Conservation (phyloP, 2,888 invertebrate genomes). For the Clitarchus hookeri region DNA sequence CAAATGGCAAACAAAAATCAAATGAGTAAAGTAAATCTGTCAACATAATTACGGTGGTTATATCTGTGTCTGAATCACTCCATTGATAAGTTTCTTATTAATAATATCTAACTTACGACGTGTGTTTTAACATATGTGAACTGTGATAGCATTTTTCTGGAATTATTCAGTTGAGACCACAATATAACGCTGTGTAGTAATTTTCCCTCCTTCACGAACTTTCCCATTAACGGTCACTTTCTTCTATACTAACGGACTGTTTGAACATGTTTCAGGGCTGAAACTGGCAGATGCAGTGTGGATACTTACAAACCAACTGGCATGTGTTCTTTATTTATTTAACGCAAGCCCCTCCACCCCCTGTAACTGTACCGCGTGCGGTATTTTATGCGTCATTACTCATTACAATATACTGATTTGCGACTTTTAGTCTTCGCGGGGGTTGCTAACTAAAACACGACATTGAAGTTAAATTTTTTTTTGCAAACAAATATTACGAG, state of each 20-base stretch:
- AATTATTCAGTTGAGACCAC: conserved; percentile 9
- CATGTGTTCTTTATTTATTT: conserved; percentile 21
- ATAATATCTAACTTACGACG: background rate
- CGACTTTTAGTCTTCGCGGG: too few relatives aligned
- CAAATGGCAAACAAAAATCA: background rate
- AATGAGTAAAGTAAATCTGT: background rate
- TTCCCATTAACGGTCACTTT: background rate
- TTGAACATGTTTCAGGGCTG: conserved; percentile 19
- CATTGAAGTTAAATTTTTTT: too few relatives aligned
- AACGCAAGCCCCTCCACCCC: conserved; percentile 24
- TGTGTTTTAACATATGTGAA: background rate
- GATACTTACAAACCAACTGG: conserved; percentile 10
- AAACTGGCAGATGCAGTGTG: background rate
- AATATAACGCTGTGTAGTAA: background rate
- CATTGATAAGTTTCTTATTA: background rate
- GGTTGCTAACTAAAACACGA: too few relatives aligned
- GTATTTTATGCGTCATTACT: too few relatives aligned
- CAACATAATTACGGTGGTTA: background rate
- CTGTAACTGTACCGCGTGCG: background rate
- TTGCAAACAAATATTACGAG: too few relatives aligned
- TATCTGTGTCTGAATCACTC: background rate
- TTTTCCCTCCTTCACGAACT: background rate
- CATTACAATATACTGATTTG: too few relatives aligned
- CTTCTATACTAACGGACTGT: conserved; percentile 12
- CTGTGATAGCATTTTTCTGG: background rate